Evolutionary conservation across 2,888 invertebrate genomes (phyloP).

Genomic region (Calliopum simillimum): DNA sequence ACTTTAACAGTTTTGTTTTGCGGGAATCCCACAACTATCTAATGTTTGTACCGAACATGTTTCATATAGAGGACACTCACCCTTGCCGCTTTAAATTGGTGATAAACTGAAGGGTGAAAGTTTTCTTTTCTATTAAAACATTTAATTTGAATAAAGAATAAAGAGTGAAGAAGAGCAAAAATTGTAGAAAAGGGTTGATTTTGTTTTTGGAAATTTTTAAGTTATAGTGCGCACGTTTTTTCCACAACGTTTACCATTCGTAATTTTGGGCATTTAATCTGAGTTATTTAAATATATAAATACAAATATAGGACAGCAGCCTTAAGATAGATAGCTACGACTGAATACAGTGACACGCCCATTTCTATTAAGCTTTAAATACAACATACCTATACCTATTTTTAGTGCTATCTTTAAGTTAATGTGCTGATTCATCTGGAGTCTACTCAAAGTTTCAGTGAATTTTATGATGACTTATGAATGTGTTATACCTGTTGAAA

Average conservation of each 20-base stretch:
- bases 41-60: no score
- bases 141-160: not conserved
- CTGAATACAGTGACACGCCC: no score
- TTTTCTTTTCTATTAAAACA: constrained; percentile 12
- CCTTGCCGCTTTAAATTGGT: no score
- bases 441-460: no score
- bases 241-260: not conserved
- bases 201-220: not conserved
- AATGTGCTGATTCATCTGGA: no score
- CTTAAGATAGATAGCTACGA: no score
- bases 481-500: constrained; percentile 13
- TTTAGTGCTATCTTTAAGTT: no score
- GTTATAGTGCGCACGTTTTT: not conserved
- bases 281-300: no score
- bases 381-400: no score
- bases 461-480: constrained; percentile 21
- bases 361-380: no score
- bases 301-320: no score
- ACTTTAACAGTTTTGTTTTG: constrained; percentile 15
- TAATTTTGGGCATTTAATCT: not conserved
- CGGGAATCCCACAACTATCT: not conserved
- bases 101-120: constrained; percentile 9
- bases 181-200: constrained; percentile 16
- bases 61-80: no score
- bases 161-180: not conserved